Evolutionary conservation across 2,113 vertebrate genomes (phyloP), one percentile per base, ranked within the genome.

Genomic region (Vidua macroura): DNA sequence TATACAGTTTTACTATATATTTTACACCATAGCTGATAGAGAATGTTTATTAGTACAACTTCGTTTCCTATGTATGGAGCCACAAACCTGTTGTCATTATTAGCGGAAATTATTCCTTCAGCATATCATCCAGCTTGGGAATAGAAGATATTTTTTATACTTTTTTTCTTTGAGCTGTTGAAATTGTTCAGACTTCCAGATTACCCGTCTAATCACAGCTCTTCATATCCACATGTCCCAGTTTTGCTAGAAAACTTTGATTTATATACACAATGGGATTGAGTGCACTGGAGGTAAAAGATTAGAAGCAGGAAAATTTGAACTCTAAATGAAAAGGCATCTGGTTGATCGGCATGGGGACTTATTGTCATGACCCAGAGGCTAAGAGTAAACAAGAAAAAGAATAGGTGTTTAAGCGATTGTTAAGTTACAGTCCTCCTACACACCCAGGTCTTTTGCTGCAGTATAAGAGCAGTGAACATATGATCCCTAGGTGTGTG

Each of bases 401-500:
- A 75, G 30, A 79, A 4, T 3, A 59, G 25, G 7, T 74, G 12
- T 25, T 73, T 59, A 55, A 51, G 41, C 83, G 9, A 18, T 19
- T 10, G 43, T 46, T 60, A 66, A 53, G 8, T 33, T 43, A 33
- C 76, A 89, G 10, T 39, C 5, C 18, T 16, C 15, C 21, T 35
- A 8, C 22, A 41, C 13, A 43, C 9, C 3, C 20, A 24, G 23
- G 25, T 18, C 25, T 72, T 39, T 67, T 28, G 16, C n/a, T 62
- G 37, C 66, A 62, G 28, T 11, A 5, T 56, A 30, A 39, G 11
- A 69, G 23, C 56, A 77, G 19, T 27, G 70, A 62, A 43, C 53
- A n/a, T 1, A 2, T 3, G 24, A 35, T 25, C 9, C 11, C 7
- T 33, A 3, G 3, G 5, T 11, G 11, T 66, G 30, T 11, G 7